These are phyloP conservation scores for Gulo gulo DNA, from an alignment of 2,113 vertebrate species.

Conservation along the genomic window DNA sequence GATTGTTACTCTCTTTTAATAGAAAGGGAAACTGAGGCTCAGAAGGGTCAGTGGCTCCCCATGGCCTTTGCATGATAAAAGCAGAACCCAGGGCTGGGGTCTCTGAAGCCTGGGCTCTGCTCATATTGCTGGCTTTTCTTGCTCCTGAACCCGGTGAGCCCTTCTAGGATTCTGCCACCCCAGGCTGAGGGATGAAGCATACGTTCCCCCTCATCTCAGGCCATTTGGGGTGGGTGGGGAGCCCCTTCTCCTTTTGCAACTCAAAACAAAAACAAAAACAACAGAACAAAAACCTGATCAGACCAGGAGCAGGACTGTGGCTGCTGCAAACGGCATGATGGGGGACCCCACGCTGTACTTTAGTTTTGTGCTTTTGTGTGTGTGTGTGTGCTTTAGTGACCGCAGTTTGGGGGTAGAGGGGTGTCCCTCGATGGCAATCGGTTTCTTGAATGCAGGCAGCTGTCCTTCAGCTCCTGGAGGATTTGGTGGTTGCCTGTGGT, in stretches of 20 bases:
- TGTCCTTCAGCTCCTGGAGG: conserved; percentile 40
- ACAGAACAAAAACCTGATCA: not conserved
- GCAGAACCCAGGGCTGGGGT: not conserved
- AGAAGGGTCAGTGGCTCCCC: not conserved
- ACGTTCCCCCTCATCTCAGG: not conserved
- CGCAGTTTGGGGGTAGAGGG: not conserved
- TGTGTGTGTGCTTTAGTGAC: conserved; percentile 39
- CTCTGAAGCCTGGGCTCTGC: not conserved
- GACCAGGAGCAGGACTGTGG: not conserved
- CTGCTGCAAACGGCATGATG: not conserved
- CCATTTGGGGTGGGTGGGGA: not conserved
- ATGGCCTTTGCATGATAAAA: not conserved
- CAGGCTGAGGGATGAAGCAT: not conserved
- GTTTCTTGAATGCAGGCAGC: conserved; percentile 31
- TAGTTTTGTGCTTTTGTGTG: not conserved
- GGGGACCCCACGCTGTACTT: not conserved
- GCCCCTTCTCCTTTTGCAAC: not conserved
- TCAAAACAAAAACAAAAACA: not conserved
- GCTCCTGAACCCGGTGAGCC: not conserved
- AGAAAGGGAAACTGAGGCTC: conserved; percentile 16
- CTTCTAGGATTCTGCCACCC: not conserved
- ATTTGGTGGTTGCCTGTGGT: conserved; percentile 36
- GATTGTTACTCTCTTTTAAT: not conserved
- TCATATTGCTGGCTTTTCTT: not conserved
- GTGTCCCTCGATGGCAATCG: conserved; percentile 58